Base-by-base conservation (phyloP, 2,888 invertebrate species). In the Apoderus coryli region DNA sequence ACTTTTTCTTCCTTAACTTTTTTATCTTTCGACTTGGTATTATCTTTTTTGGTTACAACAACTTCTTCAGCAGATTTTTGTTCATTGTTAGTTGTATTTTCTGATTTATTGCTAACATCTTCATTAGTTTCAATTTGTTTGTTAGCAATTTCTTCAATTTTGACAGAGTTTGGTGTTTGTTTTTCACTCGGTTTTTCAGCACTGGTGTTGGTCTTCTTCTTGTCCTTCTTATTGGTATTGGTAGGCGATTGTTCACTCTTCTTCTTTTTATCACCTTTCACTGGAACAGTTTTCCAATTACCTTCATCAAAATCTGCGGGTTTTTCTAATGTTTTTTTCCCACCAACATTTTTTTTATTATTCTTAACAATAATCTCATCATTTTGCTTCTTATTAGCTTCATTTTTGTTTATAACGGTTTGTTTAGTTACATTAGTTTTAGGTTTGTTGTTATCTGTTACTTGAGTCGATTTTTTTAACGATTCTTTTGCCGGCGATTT, bases 291-390 rank as follows among this genome's bases (percentile, higher is more conserved):
- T 60, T 79, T 73, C 81, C 81, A 81, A 28, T 72, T 67, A 25
- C 74, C 78, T 44, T 78, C 77, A 55, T 78, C 77, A 56, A 68
- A 76, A 46, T 76, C 76, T 24, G 68, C 65, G 6, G 77, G 76
- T 50, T 78, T 78, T 44, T 75, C 74, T 37, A 64, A 24, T 2
- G 9, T 7, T 14, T 26, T 19, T n/a, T 19, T 19, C n/a, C n/a
- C n/a, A n/a, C n/a, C 71, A 1, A 50, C 52, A 49, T 57, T 72
- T 57, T 60, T 62, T 11, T 48, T 42, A 43, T 65, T 68, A 35
- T 59, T 61, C 38, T 59, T 59, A 25, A 54, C 56, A 33, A 41
- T 44, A 4, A 39, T 27, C 26, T 45, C 41, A 26, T 41, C 43
- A 14, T 22, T 27, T 16, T 14, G 5, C 22, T 30, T 39, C 32